Base-by-base conservation (phyloP, 2,113 vertebrate species). In the Charina bottae region DNA sequence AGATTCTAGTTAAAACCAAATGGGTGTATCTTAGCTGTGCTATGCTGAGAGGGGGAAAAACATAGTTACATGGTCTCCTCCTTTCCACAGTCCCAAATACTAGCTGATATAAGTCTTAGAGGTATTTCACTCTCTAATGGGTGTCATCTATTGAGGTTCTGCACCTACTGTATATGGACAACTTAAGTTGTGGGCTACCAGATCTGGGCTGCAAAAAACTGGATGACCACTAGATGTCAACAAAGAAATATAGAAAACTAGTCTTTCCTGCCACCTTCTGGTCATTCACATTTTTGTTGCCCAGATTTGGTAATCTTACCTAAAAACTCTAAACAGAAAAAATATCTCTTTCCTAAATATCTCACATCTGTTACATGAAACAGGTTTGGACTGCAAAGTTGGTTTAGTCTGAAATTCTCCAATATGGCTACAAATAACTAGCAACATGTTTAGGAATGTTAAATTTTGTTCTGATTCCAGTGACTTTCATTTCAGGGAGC, bases 1-100 rank as follows among this genome's bases (percentile, higher is more conserved):
- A 84, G 33, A 62, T 85, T 53, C 58, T 92, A n/a, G 24, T 92
- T 92, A 85, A 64, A 92, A 84, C 87, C 58, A 92, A 83, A 89
- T 89, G 87, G 46, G 28, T 62, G 83, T 89, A 59, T 62, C 21
- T 84, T 37, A 84, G 37, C 87, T 85, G 24, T 60, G 49, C 17
- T 89, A 28, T 28, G 21, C n/a, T 62, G 21, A 88, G 55, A 33
- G 59, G 26, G 24, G 37, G 54, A 37, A 42, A 91, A 85, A 72
- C 13, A 21, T 58, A 83, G 49, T 59, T 90, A 28, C 94, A 19
- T 88, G 88, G 11, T 93, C n/a, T 42, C 46, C 42, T 83, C 85
- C 86, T 53, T 90, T 10, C 54, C 83, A 24, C 23, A 89, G 13
- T 90, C 23, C n/a, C 46, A 54, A 84, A 60, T 33, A 21, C 78